Evolutionary conservation across 2,888 invertebrate species (phyloP).

Genomic region (Melolontha melolontha): DNA sequence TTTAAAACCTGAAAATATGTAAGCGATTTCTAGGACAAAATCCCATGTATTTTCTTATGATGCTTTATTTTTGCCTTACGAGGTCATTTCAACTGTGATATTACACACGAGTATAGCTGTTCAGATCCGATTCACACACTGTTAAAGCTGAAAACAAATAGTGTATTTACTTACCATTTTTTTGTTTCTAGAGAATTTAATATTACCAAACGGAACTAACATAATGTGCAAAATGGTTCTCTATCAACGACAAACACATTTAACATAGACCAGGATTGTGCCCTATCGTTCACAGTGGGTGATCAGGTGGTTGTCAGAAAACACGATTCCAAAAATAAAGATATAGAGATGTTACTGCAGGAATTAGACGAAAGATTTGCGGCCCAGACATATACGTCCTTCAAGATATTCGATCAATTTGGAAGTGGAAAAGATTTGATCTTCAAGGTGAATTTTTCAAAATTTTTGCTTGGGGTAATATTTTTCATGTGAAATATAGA

Average conservation of each 20-base stretch:
- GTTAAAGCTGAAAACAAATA: no score
- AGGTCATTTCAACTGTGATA: no score
- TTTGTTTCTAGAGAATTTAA: no score
- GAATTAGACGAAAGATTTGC: conserved; percentile 14
- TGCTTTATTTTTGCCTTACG: no score
- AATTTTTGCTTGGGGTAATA: no score
- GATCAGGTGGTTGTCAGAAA: neutral
- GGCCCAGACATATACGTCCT: neutral
- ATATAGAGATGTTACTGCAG: neutral
- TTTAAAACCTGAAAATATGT: no score
- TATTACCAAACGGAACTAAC: neutral
- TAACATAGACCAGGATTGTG: neutral
- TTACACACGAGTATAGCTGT: no score
- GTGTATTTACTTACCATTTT: no score
- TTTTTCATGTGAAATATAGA: no score
- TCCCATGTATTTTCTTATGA: no score
- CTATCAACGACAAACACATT: neutral
- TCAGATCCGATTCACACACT: no score
- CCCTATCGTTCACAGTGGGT: neutral
- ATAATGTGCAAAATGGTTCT: conserved; percentile 17
- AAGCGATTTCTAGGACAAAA: no score
- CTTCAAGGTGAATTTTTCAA: neutral
- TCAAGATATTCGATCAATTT: conserved; percentile 5
- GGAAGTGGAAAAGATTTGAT: conserved; percentile 3
- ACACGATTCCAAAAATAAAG: neutral